Evolutionary conservation across 1,140 invertebrate genomes (phyloP).

Genomic region (Zaprionus davidi): DNA sequence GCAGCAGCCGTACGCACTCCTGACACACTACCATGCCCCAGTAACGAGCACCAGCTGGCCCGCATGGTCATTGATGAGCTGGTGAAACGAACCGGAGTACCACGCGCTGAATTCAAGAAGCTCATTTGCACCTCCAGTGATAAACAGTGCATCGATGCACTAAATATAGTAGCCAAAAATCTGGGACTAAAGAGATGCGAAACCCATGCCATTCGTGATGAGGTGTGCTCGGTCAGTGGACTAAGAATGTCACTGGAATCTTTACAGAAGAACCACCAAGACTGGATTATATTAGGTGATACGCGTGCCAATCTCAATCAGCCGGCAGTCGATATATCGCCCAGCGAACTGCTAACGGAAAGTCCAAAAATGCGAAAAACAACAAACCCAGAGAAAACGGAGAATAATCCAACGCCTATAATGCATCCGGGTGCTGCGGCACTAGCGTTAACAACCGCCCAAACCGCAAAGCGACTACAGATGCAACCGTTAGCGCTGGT

Average conservation of each 20-base stretch:
- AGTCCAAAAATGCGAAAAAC: neutral
- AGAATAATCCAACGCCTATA: neutral
- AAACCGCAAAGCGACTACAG: constrained; percentile 90
- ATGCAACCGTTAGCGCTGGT: constrained; percentile 95
- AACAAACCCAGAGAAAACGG: constrained; percentile 87
- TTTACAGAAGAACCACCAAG: constrained; percentile 18
- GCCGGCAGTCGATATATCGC: constrained; percentile 20
- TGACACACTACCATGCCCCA: neutral
- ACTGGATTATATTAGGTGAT: constrained; percentile 60
- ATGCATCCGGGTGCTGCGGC: constrained; percentile 91
- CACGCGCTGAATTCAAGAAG: constrained; percentile 54
- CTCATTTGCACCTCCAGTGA: constrained; percentile 48
- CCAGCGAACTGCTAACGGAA: constrained; percentile 42
- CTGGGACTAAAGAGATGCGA: constrained; percentile 56
- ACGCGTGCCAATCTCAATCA: constrained; percentile 33
- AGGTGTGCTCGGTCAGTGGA: constrained; percentile 46
- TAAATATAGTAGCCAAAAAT: constrained; percentile 32
- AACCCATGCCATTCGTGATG: constrained; percentile 28
- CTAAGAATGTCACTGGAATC: constrained; percentile 53
- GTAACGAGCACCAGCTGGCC: constrained; percentile 45
- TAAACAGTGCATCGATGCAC: neutral
- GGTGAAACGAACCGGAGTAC: constrained; percentile 62
- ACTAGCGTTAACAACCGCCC: constrained; percentile 91
- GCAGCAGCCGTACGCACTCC: constrained; percentile 70
- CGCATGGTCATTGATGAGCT: constrained; percentile 62